Evolutionary conservation across 2,113 vertebrate species (phyloP), one percentile per base, ranked within the genome.

Genomic region (Rhea americana): DNA sequence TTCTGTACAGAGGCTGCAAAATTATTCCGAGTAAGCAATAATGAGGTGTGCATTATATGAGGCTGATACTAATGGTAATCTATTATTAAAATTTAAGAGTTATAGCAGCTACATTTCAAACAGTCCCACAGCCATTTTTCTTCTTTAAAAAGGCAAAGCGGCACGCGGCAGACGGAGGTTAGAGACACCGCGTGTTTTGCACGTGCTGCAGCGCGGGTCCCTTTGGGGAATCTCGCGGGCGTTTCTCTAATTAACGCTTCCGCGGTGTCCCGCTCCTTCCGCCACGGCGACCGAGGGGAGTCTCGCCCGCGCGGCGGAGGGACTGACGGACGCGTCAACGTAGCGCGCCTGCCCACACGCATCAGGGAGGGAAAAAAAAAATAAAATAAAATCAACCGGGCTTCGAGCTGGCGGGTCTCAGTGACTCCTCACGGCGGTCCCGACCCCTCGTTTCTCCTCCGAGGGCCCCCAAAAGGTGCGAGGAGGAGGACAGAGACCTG

Each of bases 1-100:
- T 86, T 87, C 92, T 82, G 17, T 93, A 61, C 91, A 67, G 87
- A 93, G 90, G 84, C 90, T 91, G 86, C 8, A 58, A 90, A 96
- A 94, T 95, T 91, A 92, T 93, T 95, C 96, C 26, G 85, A 93
- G 94, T 93, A 96, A 96, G 97, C 97, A 96, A 96, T 96, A 96
- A 95, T 78, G 94, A 95, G 95, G 82, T 88, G 91, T 68, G 93
- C 85, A 89, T 95, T 97, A 96, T 97, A 96, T 95, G 91, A 94
- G 86, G 89, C 91, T 81, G 82, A 62, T 94, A 84, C 96, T 97
- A 96, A 96, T 93, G 91, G 90, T 85, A 94, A 97, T 94, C 91
- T 95, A 96, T 95, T 94, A 91, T 95, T 96, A 81, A 96, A 93
- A 95, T 90, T 71, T 66, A 45, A 82, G 92, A 82, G 62, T 88